These are phyloP conservation scores for Amphimallon solstitiale DNA, from an alignment of 2,888 invertebrate genomes.

Conservation along the genomic window DNA sequence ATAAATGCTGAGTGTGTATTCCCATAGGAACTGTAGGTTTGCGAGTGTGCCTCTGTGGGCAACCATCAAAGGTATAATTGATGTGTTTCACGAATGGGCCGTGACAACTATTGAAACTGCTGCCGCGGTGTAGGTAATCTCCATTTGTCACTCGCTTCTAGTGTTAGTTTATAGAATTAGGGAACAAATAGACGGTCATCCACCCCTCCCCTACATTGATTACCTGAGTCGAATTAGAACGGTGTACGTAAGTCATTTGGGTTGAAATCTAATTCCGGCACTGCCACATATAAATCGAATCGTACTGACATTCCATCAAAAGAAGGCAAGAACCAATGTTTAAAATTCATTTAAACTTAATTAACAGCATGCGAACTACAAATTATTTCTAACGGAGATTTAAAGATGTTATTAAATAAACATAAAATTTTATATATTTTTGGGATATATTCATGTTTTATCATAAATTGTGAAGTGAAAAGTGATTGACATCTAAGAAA, in stretches of 20 bases:
- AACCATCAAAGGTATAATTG: slow-evolving; percentile 40
- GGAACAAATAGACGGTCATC: slow-evolving; percentile 38
- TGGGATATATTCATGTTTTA: too few species aligned
- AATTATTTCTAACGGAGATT: too few species aligned
- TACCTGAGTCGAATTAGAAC: slow-evolving; percentile 42
- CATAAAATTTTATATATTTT: too few species aligned
- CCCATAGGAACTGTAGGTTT: slow-evolving; percentile 26
- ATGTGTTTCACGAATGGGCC: slow-evolving; percentile 42
- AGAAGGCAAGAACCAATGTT: background rate
- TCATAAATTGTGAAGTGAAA: too few species aligned
- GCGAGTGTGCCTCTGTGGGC: slow-evolving; percentile 1
- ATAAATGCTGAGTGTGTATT: slow-evolving; percentile 10
- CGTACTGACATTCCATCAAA: background rate
- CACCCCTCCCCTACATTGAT: slow-evolving; percentile 40
- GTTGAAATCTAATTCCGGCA: slow-evolving; percentile 21
- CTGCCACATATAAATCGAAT: slow-evolving; percentile 25
- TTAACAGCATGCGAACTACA: too few species aligned
- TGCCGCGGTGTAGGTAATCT: slow-evolving; percentile 42
- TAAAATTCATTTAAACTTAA: too few species aligned
- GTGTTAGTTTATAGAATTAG: slow-evolving; percentile 49
- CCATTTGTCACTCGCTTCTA: slow-evolving; percentile 49
- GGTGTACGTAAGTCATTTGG: slow-evolving; percentile 41
- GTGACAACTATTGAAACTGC: slow-evolving; percentile 46
- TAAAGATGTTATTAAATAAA: too few species aligned
- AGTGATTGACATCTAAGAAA: too few species aligned